Conservation (phyloP, 2,113 vertebrate genomes). For the Pogona vitticeps region DNA sequence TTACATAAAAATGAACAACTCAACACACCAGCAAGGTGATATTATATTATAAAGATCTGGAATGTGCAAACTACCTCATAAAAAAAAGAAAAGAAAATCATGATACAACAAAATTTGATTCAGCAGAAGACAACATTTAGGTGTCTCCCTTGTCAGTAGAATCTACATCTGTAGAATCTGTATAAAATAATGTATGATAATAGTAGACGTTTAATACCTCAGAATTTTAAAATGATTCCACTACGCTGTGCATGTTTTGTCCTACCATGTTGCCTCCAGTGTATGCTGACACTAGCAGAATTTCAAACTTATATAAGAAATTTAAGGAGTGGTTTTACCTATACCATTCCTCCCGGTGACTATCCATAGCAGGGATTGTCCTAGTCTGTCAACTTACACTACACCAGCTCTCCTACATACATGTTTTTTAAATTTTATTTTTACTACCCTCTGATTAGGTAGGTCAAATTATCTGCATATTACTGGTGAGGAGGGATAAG, state of each 20-base stretch:
- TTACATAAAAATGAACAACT: conserved; percentile 19
- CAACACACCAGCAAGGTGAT: background rate
- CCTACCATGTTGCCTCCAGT: no score
- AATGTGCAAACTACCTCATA: background rate
- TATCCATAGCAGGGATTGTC: no score
- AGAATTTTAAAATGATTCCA: background rate
- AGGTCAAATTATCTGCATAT: background rate
- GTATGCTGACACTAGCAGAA: no score
- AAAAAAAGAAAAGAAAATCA: background rate
- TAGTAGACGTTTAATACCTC: background rate
- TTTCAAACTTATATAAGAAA: no score
- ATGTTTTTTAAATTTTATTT: background rate
- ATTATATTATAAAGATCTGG: conserved; percentile 16
- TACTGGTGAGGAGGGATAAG: no score
- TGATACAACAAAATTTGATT: conserved; percentile 1
- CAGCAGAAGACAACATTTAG: background rate
- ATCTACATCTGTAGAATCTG: background rate
- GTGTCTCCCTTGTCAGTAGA: background rate
- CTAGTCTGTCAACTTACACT: no score
- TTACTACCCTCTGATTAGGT: no score
- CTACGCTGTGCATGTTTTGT: background rate
- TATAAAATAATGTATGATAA: background rate
- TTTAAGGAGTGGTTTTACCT: no score
- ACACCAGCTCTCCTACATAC: no score
- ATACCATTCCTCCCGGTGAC: no score